Conservation (phyloP, 2,888 invertebrate genomes). For the Empis stercorea region DNA sequence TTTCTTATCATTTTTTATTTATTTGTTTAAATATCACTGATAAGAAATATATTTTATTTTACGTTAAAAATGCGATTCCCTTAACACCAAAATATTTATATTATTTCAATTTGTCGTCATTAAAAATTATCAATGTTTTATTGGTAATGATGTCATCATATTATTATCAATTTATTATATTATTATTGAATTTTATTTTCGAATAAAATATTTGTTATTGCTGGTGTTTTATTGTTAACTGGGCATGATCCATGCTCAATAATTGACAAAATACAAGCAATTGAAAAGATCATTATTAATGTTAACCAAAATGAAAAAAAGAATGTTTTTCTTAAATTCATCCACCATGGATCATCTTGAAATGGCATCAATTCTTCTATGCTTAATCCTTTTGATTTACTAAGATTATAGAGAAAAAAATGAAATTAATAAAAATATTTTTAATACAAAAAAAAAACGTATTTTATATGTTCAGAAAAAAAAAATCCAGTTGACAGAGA, state of each 20-base stretch:
- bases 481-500: background rate
- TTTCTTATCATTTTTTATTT: too few relatives aligned
- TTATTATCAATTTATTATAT: too few relatives aligned
- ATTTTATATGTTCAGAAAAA: too few relatives aligned
- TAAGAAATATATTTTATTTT: too few relatives aligned
- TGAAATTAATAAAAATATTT: background rate
- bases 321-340: constrained; percentile 35
- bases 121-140: background rate
- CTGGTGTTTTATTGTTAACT: constrained; percentile 9
- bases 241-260: constrained; percentile 14
- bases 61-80: too few relatives aligned
- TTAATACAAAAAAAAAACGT: too few relatives aligned
- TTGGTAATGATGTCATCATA: background rate
- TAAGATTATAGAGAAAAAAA: too few relatives aligned
- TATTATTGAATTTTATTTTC: background rate
- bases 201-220: constrained; percentile 7
- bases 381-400: constrained; percentile 31
- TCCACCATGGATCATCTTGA: constrained; percentile 39
- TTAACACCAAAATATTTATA: too few relatives aligned
- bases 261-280: constrained; percentile 34
- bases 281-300: constrained; percentile 37
- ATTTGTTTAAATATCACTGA: too few relatives aligned
- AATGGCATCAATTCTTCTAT: constrained; percentile 39
- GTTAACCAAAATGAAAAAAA: constrained; percentile 40
- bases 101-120: too few relatives aligned